Percentiles rank a stretch among this genome's conserved stretches.
phyloP scores from a whole-genome alignment of 2,888 invertebrate species.

The Choristoneura rosaceana region DNA sequence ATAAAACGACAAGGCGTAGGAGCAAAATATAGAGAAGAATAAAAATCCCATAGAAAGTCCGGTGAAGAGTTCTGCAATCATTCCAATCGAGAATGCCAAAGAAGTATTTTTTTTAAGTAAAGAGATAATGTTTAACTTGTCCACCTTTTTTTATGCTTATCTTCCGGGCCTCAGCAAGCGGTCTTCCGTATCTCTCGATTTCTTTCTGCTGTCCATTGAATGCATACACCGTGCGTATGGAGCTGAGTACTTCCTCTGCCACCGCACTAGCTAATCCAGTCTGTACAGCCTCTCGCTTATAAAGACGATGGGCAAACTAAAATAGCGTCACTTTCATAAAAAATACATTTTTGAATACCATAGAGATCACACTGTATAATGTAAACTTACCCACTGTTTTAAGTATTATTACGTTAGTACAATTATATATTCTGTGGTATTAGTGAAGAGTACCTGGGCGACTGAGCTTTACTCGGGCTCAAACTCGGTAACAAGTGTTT shows the following conservation, averaged over 20 bases:
- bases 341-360: no score
- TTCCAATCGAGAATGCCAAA: background rate
- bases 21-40: slow-evolving; percentile 90
- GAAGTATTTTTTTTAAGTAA: background rate
- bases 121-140: background rate
- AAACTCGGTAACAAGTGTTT: no score
- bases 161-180: slow-evolving; percentile 85
- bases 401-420: no score
- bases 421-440: no score
- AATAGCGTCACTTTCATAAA: background rate
- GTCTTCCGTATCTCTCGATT: slow-evolving; percentile 85
- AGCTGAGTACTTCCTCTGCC: slow-evolving; percentile 90
- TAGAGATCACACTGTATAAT: no score
- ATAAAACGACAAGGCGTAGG: slow-evolving; percentile 92
- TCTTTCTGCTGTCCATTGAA: slow-evolving; percentile 91
- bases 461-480: no score
- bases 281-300: slow-evolving; percentile 86
- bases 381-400: no score
- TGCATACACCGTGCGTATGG: slow-evolving; percentile 90
- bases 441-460: no score
- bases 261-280: slow-evolving; percentile 91
- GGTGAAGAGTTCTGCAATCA: slow-evolving; percentile 80
- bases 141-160: slow-evolving; percentile 87
- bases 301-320: slow-evolving; percentile 68
- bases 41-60: slow-evolving; percentile 88